Percentiles rank a stretch among this genome's conserved stretches.
phyloP scores from a whole-genome alignment of 1,140 invertebrate species.

The Heliothis subflexa region DNA sequence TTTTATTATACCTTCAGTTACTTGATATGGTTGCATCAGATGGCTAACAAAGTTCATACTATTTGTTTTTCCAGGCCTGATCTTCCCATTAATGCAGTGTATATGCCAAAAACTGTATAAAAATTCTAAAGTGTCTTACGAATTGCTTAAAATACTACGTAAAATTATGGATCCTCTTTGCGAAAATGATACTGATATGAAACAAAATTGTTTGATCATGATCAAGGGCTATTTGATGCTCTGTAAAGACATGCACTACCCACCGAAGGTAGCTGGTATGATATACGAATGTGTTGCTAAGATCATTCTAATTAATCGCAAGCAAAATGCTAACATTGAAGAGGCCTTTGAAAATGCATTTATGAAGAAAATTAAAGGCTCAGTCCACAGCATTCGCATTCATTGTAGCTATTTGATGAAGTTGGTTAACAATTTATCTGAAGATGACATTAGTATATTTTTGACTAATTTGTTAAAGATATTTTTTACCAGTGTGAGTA shows the following conservation, averaged over 20 bases:
- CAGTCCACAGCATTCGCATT: slow-evolving; percentile 70
- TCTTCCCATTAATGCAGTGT: slow-evolving; percentile 69
- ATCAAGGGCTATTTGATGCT: slow-evolving; percentile 72
- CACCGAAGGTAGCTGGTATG: slow-evolving; percentile 67
- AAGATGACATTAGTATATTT: slow-evolving; percentile 60
- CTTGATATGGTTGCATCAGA: not conserved
- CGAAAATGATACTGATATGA: slow-evolving; percentile 57
- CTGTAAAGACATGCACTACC: slow-evolving; percentile 69
- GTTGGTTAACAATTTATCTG: slow-evolving; percentile 52
- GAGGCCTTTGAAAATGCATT: slow-evolving; percentile 60
- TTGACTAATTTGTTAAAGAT: slow-evolving; percentile 62
- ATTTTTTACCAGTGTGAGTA: slow-evolving; percentile 72
- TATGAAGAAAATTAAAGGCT: slow-evolving; percentile 62
- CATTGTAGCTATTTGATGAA: slow-evolving; percentile 76
- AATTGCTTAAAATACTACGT: slow-evolving; percentile 63
- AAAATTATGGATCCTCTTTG: slow-evolving; percentile 68
- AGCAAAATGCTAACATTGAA: slow-evolving; percentile 56
- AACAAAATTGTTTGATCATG: slow-evolving; percentile 78
- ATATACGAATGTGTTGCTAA: slow-evolving; percentile 74
- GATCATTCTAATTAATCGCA: slow-evolving; percentile 62
- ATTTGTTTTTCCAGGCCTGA: slow-evolving; percentile 47
- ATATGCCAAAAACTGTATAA: slow-evolving; percentile 74
- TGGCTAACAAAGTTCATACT: not conserved
- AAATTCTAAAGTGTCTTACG: slow-evolving; percentile 63
- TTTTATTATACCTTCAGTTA: slow-evolving; percentile 18